Evolutionary conservation across 1,140 invertebrate species (phyloP), one percentile per base, ranked within the genome.

Genomic region (Drosophila pectinifera): DNA sequence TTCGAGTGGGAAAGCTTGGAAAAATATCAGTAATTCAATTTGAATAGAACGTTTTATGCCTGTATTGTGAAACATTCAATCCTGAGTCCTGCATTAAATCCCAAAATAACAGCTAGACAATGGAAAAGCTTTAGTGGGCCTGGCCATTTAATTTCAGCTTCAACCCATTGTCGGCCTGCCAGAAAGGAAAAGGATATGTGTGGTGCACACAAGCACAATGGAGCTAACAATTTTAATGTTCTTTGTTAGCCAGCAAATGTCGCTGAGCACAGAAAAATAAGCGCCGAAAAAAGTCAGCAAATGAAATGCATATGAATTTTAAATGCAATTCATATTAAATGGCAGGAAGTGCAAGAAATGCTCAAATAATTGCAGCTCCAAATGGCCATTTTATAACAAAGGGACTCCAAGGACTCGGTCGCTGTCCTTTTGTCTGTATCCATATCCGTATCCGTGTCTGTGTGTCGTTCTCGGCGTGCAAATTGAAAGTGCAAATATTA

Each of bases 261-360:
- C 24, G 39, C 20, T 41, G 48, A 46, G 20, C 26, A 49, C 39
- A 42, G 22, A 70, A 56, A 55, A 68, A 41, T 41, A 62, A 58
- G 4, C 24, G 20, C 24, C 22, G 13, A 39, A 54, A 36, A 53
- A 70, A 49, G 34, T 13, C 3, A 41, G 5, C 16, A 16, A 72
- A 70, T 69, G 34, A 70, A 86, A 73, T 74, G 75, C 61, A 88
- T 74, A 61, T 59, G 78, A 74, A 85, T 88, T 83, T 79, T 53
- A 88, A 51, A 89, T 88, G 81, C 78, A 88, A 88, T 88, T 80
- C 84, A 89, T 89, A 79, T 73, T 49, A 88, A 86, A 86, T 88
- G 59, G 56, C 76, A 88, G 79, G 70, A 83, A 82, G 51, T 79
- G 70, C 63, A 64, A 22, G 41, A 45, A 81, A 70, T 78, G 57